Base-by-base conservation (phyloP, 2,113 vertebrate species). In the Gymnogyps californianus region DNA sequence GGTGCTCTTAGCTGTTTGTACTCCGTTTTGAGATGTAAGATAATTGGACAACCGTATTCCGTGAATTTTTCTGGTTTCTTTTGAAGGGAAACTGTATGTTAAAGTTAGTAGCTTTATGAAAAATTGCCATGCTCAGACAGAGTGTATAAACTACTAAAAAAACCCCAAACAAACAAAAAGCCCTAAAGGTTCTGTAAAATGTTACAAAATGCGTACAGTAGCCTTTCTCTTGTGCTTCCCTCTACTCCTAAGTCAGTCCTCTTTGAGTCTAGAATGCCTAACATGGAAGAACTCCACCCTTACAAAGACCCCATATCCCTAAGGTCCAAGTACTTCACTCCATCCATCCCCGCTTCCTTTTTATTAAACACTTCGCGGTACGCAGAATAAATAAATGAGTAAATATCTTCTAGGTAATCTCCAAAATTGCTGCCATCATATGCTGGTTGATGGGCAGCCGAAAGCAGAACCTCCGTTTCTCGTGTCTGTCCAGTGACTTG, bases 11-110 rank as follows among this genome's bases (percentile, higher is more conserved):
- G 49, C 40, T 77, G 36, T 18, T 36, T 24, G 29, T 61, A 9
- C 12, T 58, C 31, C 4, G 15, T 13, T 85, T 64, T 38, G 76
- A 70, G 51, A 16, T 38, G 15, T 7, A 34, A 59, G n/a, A 21
- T 34, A 55, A 38, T 32, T 3, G 0, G 10, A 40, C 11, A 25
- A 4, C 22, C 0, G 0, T 52, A 13, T 66, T 57, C 24, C n/a
- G 20, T 58, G 29, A 29, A 11, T 46, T 76, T 75, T 32, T 34
- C 1, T 44, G 1, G 1, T 14, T 42, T 40, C 21, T 52, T 89
- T 25, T 69, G 9, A 75, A 62, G 61, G n/a, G 55, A 82, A 78
- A 13, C 21, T 20, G 52, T 21, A 26, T 28, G 22, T 34, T 76
- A 2, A 54, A 82, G 24, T n/a, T n/a, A 13, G 28, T 38, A n/a